A percentile compares a stretch with the other conserved stretches of the same genome.
phyloP scores from a whole-genome alignment of 37 sponge, comb jelly and placozoan species.

The Dysidea cf. avara region DNA sequence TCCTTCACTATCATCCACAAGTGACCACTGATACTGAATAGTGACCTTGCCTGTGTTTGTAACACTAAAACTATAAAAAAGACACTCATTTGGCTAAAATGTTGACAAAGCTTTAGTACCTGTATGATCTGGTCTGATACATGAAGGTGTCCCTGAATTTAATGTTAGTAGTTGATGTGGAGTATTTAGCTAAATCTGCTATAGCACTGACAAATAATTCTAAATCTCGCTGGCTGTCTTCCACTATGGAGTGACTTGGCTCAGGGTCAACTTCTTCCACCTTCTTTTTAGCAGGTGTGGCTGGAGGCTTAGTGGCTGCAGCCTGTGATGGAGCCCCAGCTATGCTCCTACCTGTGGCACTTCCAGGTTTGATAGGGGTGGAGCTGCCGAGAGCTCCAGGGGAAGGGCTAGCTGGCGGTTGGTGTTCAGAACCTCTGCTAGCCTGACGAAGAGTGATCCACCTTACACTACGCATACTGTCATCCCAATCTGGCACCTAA shows the following conservation, averaged over 20 bases:
- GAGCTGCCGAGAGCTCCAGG: constrained; percentile 5
- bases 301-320: not conserved
- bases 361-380: constrained; percentile 20
- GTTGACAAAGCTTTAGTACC: constrained; percentile 12
- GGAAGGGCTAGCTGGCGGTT: not conserved
- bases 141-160: constrained; percentile 89
- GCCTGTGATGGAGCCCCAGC: not conserved
- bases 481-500: constrained; percentile 95
- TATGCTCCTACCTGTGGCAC: not conserved
- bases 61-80: constrained; percentile 54
- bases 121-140: constrained; percentile 87
- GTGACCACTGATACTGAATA: constrained; percentile 52
- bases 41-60: constrained; percentile 53
- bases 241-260: constrained; percentile 73
- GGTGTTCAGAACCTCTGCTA: not conserved
- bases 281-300: constrained; percentile 24
- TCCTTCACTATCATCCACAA: constrained; percentile 26
- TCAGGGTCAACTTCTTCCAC: constrained; percentile 89
- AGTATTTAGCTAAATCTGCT: constrained; percentile 70
- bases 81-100: no score
- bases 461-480: constrained; percentile 79
- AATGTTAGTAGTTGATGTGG: constrained; percentile 62
- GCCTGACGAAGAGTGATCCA: constrained; percentile 71
- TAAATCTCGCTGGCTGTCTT: constrained; percentile 68
- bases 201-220: constrained; percentile 64